These are phyloP conservation scores for Oophaga sylvatica DNA, from an alignment of 2,797 vertebrate genomes.

Conservation along the genomic window DNA sequence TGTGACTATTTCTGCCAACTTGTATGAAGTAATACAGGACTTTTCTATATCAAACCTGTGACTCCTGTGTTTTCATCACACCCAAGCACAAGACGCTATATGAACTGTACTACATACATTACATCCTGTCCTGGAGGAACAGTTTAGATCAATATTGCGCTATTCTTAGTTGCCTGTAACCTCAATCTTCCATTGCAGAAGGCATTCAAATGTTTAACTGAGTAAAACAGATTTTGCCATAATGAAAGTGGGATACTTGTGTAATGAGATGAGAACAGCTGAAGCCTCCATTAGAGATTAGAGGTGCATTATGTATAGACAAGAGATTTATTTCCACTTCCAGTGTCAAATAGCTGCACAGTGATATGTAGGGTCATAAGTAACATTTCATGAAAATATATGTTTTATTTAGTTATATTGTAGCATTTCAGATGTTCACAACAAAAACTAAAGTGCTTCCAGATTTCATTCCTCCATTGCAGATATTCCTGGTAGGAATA, in stretches of 20 bases:
- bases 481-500: too few species aligned
- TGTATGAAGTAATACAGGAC: too few species aligned
- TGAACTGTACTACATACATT: too few species aligned
- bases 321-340: constrained; percentile 8
- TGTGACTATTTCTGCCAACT: too few species aligned
- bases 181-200: constrained; percentile 20
- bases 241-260: constrained; percentile 15
- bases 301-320: background rate
- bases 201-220: constrained; percentile 33
- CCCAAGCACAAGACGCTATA: too few species aligned
- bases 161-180: constrained; percentile 47
- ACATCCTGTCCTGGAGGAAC: constrained; percentile 19
- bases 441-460: too few species aligned
- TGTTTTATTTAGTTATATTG: background rate
- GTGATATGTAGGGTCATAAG: background rate
- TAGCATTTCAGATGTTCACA: background rate
- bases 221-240: constrained; percentile 8
- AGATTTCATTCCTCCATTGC: too few species aligned
- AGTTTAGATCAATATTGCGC: constrained; percentile 32
- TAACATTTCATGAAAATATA: background rate
- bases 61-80: too few species aligned
- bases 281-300: constrained; percentile 26
- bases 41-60: too few species aligned
- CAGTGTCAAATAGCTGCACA: background rate
- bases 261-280: constrained; percentile 7